These are phyloP conservation scores for Calcarius lapponicus DNA, from an alignment of 2,797 vertebrate genomes.

Conservation along the genomic window DNA sequence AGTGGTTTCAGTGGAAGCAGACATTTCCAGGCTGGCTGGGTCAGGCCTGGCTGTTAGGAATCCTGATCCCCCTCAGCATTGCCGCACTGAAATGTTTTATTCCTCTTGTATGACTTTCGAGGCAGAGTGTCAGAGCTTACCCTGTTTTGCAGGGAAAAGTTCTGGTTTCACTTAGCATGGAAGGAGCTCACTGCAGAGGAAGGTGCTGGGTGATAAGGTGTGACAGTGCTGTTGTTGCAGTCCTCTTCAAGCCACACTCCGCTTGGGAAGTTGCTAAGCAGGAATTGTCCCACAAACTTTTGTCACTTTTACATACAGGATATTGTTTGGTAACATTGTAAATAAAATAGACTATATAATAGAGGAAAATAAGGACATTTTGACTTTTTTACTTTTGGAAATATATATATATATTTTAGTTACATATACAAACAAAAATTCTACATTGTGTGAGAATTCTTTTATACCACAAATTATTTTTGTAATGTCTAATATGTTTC, in stretches of 20 bases:
- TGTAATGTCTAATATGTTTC: constrained; percentile 74
- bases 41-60: background rate
- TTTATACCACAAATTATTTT: constrained; percentile 82
- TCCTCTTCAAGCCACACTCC: background rate
- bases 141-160: background rate
- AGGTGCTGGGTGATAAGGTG: background rate
- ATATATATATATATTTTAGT: constrained; percentile 74
- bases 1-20: background rate
- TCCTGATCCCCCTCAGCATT: background rate
- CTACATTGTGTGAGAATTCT: constrained; percentile 71
- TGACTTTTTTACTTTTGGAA: constrained; percentile 75
- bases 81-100: background rate
- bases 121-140: background rate
- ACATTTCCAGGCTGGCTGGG: background rate
- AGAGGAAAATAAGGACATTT: constrained; percentile 66
- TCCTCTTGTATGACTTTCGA: background rate
- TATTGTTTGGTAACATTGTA: constrained; percentile 74
- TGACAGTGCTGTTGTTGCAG: background rate
- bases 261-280: constrained; percentile 12
- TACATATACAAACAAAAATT: constrained; percentile 70
- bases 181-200: background rate
- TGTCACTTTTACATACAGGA: constrained; percentile 52
- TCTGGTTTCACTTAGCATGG: background rate
- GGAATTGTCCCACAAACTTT: background rate
- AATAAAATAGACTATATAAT: constrained; percentile 76